Conservation (phyloP, 2,113 vertebrate species). For the Cyanoramphus novaezelandiae region DNA sequence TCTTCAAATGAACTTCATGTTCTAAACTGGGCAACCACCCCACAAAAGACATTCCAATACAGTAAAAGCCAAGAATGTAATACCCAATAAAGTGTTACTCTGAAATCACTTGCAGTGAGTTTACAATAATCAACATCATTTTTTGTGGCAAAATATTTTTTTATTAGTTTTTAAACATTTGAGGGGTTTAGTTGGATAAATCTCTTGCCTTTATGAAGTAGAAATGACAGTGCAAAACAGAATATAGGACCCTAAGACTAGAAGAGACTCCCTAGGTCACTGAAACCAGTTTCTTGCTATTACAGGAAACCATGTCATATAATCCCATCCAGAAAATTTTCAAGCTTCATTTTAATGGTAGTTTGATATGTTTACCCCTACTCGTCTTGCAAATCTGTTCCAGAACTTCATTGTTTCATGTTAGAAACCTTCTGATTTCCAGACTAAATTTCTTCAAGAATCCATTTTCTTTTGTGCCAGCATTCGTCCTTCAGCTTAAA, state of each 20-base stretch:
- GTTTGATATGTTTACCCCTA: slow-evolving; percentile 29
- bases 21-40: background rate
- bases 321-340: slow-evolving; percentile 49
- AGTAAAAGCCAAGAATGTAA: background rate
- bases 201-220: background rate
- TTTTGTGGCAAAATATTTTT: background rate
- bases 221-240: background rate
- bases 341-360: slow-evolving; percentile 28
- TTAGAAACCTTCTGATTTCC: slow-evolving; percentile 26
- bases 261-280: slow-evolving; percentile 2
- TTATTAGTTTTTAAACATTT: background rate
- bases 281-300: slow-evolving; percentile 42
- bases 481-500: slow-evolving; percentile 37
- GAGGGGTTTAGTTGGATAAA: background rate
- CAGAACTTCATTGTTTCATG: slow-evolving; percentile 35
- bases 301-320: slow-evolving; percentile 57
- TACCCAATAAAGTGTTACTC: background rate
- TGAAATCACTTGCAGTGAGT: background rate
- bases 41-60: background rate
- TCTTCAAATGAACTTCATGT: background rate
- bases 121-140: background rate
- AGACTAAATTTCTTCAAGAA: slow-evolving; percentile 31
- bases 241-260: background rate
- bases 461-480: slow-evolving; percentile 23
- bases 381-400: slow-evolving; percentile 27